Percentiles rank a stretch among this genome's conserved stretches.
These are phyloP conservation scores for Vireo griseus DNA, from an alignment of 2,797 vertebrate genomes.

Conservation along the genomic window DNA sequence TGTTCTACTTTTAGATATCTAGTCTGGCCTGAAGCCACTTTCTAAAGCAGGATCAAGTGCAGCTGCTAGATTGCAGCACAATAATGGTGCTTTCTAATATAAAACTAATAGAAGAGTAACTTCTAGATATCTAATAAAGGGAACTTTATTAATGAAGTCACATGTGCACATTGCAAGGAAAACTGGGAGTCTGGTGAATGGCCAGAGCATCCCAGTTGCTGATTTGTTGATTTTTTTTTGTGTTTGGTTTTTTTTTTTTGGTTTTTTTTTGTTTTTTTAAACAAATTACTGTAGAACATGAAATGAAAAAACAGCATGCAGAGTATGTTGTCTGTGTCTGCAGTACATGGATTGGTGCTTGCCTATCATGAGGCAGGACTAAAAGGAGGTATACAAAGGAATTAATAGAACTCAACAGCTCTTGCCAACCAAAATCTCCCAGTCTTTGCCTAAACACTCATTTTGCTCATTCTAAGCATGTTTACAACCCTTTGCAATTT, in stretches of 20 bases:
- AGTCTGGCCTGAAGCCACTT: background rate
- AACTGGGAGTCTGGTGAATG: background rate
- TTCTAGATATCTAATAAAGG: background rate
- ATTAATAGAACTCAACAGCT: background rate
- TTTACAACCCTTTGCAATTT: background rate
- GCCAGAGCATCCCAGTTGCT: background rate
- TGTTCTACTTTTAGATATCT: background rate
- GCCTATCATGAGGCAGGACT: background rate
- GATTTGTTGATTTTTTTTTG: background rate
- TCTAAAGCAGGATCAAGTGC: background rate
- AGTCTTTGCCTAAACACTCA: background rate
- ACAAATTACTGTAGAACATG: background rate
- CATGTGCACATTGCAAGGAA: background rate
- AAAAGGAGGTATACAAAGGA: slow-evolving; percentile 16
- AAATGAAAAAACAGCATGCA: slow-evolving; percentile 36
- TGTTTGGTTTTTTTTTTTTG: background rate
- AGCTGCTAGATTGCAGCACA: background rate
- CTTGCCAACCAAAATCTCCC: background rate
- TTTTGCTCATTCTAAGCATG: background rate
- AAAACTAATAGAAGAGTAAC: background rate
- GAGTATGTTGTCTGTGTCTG: background rate
- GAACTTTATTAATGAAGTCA: background rate
- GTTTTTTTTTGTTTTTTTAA: background rate
- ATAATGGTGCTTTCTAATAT: background rate
- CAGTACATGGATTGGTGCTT: background rate